phyloP scores from a whole-genome alignment of 37 sponge, comb jelly and placozoan genomes.

The Cliona cf. orientalis region DNA sequence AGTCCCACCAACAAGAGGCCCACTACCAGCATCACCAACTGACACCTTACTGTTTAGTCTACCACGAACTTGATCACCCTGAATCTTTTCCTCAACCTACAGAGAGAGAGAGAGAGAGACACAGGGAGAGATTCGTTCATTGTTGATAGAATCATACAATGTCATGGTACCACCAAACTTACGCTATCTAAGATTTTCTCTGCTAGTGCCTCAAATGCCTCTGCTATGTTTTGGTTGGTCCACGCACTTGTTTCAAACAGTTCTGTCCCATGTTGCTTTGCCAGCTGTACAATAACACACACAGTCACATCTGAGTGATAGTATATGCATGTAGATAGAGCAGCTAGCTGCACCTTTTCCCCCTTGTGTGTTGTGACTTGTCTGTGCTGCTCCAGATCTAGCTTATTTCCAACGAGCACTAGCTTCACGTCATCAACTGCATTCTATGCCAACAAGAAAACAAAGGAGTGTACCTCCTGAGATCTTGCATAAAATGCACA shows the following conservation, averaged over 20 bases:
- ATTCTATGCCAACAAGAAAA: constrained; percentile 31
- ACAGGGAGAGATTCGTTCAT: too few relatives aligned
- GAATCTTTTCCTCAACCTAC: background rate
- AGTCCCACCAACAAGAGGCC: too few relatives aligned
- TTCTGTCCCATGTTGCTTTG: constrained; percentile 34
- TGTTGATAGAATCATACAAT: too few relatives aligned
- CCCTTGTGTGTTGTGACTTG: constrained; percentile 52
- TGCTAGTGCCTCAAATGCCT: constrained; percentile 53
- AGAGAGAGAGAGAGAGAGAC: background rate
- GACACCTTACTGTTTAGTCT: background rate
- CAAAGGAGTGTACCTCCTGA: background rate
- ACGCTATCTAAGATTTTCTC: constrained; percentile 52
- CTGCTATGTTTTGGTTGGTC: constrained; percentile 45
- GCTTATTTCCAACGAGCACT: constrained; percentile 73
- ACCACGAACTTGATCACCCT: background rate
- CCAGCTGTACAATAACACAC: constrained; percentile 35
- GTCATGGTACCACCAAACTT: background rate
- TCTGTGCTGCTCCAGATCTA: constrained; percentile 58
- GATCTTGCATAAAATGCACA: too few relatives aligned
- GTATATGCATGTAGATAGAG: background rate
- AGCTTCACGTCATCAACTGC: constrained; percentile 67
- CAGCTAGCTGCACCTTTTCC: constrained; percentile 43
- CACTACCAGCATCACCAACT: background rate
- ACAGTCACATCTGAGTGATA: background rate
- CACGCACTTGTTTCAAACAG: constrained; percentile 82